Evolutionary conservation across 2,888 invertebrate species (phyloP), one percentile per base, ranked within the genome.

Genomic region (Eurois occulta): DNA sequence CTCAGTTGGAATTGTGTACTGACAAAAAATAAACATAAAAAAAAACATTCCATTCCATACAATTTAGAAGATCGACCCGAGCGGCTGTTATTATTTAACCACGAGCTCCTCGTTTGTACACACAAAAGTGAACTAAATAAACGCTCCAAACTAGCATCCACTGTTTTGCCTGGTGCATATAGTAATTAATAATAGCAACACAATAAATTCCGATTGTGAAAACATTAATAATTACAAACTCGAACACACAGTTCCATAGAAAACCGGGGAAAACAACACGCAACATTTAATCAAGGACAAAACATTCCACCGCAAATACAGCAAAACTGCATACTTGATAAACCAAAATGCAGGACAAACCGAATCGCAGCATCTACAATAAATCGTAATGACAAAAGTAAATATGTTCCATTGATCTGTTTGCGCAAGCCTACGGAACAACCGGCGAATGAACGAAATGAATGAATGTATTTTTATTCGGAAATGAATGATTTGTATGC

Each of bases 301-400:
- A 64, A 52, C 70, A 60, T 70, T 35, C 35, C 18, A 55, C 18
- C 46, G 8, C 28, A 72, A 74, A 78, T 3, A 62, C 16, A 13
- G 52, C 76, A 84, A 80, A 84, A 77, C 67, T 55, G 72, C 52
- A 38, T 41, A 60, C 58, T n/a, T n/a, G n/a, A n/a, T n/a, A 13
- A 68, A 60, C 4, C 60, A 28, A 46, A 58, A 46, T 41, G 24
- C 55, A 38, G 43, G 18, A 78, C 28, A 69, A 66, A 74, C 55
- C 8, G 52, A 76, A 70, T 70, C 65, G 18, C 2, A 3, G 35
- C 24, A 65, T 71, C 35, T 7, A 72, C 72, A 72, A 78, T 76
- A 85, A 77, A 87, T 80, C 80, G 75, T 85, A 73, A 78, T 84
- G 76, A 58, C 73, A 72, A 80, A 84, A 80, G 84, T 75, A 87